Conservation (phyloP, 2,113 vertebrate species). For the Petrocephalus microphthalmus region DNA sequence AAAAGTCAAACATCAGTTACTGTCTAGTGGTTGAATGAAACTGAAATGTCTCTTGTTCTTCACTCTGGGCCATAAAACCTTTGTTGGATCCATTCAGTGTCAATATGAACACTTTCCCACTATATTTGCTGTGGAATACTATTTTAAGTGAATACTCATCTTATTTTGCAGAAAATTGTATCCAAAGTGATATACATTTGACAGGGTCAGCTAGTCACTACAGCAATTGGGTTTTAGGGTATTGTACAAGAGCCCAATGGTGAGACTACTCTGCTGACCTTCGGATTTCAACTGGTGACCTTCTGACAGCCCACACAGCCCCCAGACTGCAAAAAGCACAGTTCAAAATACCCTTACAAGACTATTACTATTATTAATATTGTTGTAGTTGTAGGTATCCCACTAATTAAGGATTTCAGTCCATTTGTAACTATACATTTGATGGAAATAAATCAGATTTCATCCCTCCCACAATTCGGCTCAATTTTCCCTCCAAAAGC, state of each 20-base stretch:
- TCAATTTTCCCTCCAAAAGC: background rate
- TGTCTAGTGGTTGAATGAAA: background rate
- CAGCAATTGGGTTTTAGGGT: background rate
- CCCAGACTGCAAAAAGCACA: background rate
- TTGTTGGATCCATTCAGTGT: background rate
- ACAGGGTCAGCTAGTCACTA: background rate
- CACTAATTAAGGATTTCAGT: no score
- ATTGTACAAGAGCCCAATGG: background rate
- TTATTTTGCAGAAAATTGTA: background rate
- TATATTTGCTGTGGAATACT: background rate
- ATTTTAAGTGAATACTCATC: background rate
- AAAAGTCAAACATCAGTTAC: background rate
- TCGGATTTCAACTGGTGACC: background rate
- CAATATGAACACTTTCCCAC: background rate
- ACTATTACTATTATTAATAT: background rate
- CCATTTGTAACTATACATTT: background rate
- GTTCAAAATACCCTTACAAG: background rate
- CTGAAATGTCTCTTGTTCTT: background rate
- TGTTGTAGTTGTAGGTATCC: background rate
- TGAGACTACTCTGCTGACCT: background rate
- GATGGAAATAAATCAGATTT: background rate
- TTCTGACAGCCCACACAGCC: background rate
- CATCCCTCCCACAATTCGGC: background rate
- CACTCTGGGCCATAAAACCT: background rate
- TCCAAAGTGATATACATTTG: background rate